phyloP scores from a whole-genome alignment of 2,113 vertebrate species.

The Lophochroa leadbeateri region DNA sequence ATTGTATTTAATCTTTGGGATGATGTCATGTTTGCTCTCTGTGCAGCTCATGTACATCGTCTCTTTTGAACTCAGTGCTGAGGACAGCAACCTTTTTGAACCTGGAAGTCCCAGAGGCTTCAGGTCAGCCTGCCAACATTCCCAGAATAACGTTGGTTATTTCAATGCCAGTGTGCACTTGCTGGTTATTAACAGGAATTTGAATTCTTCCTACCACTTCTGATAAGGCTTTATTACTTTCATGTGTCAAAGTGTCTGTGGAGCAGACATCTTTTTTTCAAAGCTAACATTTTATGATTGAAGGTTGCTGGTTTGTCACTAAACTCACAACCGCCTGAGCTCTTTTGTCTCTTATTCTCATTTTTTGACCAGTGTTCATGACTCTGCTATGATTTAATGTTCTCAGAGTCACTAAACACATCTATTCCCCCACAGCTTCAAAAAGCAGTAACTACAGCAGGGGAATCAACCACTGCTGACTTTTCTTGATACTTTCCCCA shows the following conservation, averaged over 20 bases:
- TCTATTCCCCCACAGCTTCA: not conserved
- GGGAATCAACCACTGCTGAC: not conserved
- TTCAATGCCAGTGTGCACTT: not conserved
- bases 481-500: slow-evolving; percentile 25
- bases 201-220: not conserved
- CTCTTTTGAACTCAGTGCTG: not conserved
- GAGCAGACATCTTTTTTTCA: not conserved
- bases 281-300: not conserved
- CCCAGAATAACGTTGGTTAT: not conserved
- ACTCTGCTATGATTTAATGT: not conserved
- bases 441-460: not conserved
- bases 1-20: not conserved
- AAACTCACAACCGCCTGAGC: not conserved
- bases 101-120: not conserved
- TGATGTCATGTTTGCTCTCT: not conserved
- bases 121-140: not conserved
- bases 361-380: not conserved
- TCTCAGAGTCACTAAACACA: not conserved
- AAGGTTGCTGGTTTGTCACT: not conserved
- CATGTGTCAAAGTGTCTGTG: not conserved
- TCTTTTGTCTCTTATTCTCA: not conserved
- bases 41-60: not conserved
- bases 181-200: not conserved
- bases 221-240: not conserved
- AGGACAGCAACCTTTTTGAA: not conserved